Evolutionary conservation across 2,797 vertebrate genomes (phyloP).

Genomic region (Lates japonicus): DNA sequence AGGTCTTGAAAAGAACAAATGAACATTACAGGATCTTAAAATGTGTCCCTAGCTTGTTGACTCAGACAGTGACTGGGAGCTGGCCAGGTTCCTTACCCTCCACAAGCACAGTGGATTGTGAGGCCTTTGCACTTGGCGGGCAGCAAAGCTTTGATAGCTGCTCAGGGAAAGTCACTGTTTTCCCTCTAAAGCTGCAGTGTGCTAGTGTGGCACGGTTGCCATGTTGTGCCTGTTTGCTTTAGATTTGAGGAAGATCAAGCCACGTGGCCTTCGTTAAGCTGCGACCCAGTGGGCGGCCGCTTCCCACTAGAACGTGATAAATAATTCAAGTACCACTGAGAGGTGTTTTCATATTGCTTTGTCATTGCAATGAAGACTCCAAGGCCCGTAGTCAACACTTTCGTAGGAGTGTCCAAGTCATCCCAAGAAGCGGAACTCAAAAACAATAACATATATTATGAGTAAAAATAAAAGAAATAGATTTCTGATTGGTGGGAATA

Average conservation of each 20-base stretch:
- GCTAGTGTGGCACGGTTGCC: constrained; percentile 45
- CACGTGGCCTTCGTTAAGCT: constrained; percentile 58
- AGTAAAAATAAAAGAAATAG: no score
- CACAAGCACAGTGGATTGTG: constrained; percentile 43
- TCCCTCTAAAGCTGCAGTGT: constrained; percentile 73
- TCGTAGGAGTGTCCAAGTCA: background rate
- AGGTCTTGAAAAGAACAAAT: constrained; percentile 43
- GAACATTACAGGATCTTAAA: constrained; percentile 29
- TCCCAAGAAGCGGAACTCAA: background rate
- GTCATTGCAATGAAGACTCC: background rate
- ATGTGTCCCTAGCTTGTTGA: constrained; percentile 19
- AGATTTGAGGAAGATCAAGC: constrained; percentile 78
- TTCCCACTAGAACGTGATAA: constrained; percentile 18
- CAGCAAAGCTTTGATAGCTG: constrained; percentile 68
- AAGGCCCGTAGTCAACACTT: background rate
- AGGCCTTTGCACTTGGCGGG: constrained; percentile 71
- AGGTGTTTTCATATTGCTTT: constrained; percentile 28
- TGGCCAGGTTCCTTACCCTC: constrained; percentile 32
- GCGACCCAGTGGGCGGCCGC: constrained; percentile 24
- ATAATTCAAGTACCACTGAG: constrained; percentile 8
- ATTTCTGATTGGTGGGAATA: background rate
- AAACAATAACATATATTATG: background rate
- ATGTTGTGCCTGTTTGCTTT: constrained; percentile 79
- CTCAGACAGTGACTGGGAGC: constrained; percentile 32
- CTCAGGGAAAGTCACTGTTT: constrained; percentile 75